Conservation (phyloP, 2,888 invertebrate genomes). For the Caenorhabditis doughertyi region DNA sequence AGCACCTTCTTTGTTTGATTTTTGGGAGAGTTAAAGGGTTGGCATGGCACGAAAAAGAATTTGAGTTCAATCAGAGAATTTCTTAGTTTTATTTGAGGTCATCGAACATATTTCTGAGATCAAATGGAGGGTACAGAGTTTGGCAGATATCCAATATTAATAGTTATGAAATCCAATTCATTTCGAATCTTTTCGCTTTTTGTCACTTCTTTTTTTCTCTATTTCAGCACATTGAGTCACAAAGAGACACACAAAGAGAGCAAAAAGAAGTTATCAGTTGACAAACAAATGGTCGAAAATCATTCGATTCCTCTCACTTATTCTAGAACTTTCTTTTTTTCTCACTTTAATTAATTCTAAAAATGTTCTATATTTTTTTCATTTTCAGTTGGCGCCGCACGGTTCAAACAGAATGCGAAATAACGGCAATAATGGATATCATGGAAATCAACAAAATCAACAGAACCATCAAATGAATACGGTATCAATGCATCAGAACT, state of each 20-base stretch:
- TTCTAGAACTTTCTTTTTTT: conserved; percentile 3
- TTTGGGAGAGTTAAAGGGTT: conserved; percentile 3
- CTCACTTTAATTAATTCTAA: neutral
- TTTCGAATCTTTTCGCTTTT: conserved; percentile 28
- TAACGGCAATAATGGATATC: conserved; percentile 25
- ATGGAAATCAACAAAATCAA: conserved; percentile 10
- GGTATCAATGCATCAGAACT: neutral
- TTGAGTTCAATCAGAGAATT: neutral
- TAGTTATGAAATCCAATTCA: conserved; percentile 5
- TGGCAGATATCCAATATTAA: neutral
- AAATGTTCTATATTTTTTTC: neutral
- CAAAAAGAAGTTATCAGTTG: conserved; percentile 20
- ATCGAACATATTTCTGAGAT: conserved; percentile 28
- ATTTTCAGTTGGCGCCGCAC: conserved; percentile 59
- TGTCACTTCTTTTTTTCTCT: conserved; percentile 15
- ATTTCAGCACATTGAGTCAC: neutral
- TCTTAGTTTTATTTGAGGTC: conserved; percentile 1
- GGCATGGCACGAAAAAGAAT: conserved; percentile 7
- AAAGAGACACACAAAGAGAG: neutral
- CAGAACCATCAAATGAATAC: conserved; percentile 19
- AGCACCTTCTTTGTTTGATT: conserved; percentile 22
- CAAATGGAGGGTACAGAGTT: conserved; percentile 2
- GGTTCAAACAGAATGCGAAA: conserved; percentile 48
- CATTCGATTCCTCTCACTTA: conserved; percentile 5
- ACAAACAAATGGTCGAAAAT: conserved; percentile 35